Conservation (phyloP, 2,797 vertebrate genomes). For the Limosa lapponica region DNA sequence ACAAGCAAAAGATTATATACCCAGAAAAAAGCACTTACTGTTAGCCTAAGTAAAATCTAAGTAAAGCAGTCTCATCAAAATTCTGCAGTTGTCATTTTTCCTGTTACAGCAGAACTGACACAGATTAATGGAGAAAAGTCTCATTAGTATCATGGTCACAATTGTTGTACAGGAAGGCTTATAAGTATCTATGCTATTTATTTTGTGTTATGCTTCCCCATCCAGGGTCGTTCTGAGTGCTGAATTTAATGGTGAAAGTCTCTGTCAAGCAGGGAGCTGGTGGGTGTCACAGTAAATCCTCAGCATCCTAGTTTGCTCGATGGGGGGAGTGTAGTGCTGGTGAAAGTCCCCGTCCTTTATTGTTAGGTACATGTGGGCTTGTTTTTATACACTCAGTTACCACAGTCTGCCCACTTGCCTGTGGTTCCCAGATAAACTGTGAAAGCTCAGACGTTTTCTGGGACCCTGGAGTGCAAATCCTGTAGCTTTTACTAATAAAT, state of each 20-base stretch:
- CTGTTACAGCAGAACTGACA: not conserved
- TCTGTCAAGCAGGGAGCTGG: not conserved
- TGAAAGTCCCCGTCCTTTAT: not conserved
- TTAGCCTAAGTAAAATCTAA: not conserved
- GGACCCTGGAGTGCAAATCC: not conserved
- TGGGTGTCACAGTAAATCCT: not conserved
- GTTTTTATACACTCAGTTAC: not conserved
- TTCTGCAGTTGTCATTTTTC: not conserved
- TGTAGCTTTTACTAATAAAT: not conserved
- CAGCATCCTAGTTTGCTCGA: not conserved
- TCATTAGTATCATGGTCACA: not conserved
- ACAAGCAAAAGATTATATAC: not conserved
- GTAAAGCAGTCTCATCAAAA: not conserved
- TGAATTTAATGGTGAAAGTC: not conserved
- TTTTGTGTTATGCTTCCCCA: not conserved
- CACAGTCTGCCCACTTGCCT: not conserved
- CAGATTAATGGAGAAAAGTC: not conserved
- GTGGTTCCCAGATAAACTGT: not conserved
- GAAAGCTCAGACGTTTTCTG: not conserved
- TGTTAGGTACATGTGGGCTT: not conserved
- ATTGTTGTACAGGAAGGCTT: not conserved
- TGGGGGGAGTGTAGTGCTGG: not conserved
- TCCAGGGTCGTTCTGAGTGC: not conserved
- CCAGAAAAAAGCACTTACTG: not conserved
- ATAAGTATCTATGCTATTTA: not conserved